Conservation (phyloP, 2,113 vertebrate species). For the Pampusana beccarii region DNA sequence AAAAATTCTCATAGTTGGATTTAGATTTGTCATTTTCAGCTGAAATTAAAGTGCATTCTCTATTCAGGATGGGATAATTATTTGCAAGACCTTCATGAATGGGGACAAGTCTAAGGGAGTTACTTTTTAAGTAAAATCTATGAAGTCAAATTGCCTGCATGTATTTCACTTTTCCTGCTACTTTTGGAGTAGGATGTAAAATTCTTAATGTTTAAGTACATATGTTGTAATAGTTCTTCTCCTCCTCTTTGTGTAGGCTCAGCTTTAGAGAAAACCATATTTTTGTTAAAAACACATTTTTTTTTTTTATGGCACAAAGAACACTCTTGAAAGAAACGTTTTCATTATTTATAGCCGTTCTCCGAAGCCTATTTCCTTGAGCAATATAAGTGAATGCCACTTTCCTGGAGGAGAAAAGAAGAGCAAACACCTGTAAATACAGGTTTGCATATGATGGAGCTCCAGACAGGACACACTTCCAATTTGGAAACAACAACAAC, state of each 20-base stretch:
- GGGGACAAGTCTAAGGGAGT: background rate
- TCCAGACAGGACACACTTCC: background rate
- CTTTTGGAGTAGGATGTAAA: background rate
- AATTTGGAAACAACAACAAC: background rate
- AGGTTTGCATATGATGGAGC: background rate
- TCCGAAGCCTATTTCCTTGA: background rate
- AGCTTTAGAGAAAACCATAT: background rate
- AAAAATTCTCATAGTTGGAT: background rate
- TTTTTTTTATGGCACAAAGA: background rate
- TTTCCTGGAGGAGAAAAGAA: background rate
- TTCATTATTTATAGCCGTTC: background rate
- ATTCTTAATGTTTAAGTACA: background rate
- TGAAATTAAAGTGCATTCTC: background rate
- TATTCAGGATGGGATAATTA: background rate
- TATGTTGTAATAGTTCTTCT: background rate
- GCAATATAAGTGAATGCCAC: background rate
- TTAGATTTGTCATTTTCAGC: background rate
- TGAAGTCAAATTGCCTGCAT: background rate
- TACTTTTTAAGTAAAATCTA: background rate
- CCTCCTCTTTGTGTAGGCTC: background rate
- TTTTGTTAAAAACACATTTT: background rate
- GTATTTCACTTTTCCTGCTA: background rate
- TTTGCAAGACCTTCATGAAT: background rate
- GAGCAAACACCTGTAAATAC: background rate
- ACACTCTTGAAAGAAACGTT: background rate